Percentiles rank a stretch among this genome's conserved stretches.
These are phyloP conservation scores for Phaedon cochleariae DNA, from an alignment of 2,888 invertebrate species.

Conservation along the genomic window DNA sequence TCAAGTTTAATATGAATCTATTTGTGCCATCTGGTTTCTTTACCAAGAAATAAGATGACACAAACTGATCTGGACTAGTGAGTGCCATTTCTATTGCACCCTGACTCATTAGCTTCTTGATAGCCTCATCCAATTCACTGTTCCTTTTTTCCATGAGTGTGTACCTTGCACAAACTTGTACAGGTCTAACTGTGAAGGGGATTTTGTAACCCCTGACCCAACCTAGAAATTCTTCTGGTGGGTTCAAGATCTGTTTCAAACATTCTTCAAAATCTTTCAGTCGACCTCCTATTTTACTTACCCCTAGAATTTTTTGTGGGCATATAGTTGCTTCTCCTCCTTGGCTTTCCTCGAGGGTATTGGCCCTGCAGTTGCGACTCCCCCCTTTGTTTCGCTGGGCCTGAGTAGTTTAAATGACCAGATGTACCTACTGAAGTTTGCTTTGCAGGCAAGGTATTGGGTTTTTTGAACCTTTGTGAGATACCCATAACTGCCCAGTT, in stretches of 20 bases:
- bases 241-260: slow-evolving; percentile 12
- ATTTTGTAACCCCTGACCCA: slow-evolving; percentile 23
- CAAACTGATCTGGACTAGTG: slow-evolving; percentile 28
- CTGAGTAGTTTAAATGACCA: neutral
- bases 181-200: neutral
- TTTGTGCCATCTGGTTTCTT: slow-evolving; percentile 35
- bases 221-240: slow-evolving; percentile 3
- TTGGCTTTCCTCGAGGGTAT: slow-evolving; percentile 5
- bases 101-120: neutral
- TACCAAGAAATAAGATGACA: slow-evolving; percentile 40
- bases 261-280: neutral
- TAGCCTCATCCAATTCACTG: neutral
- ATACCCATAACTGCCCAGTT: neutral
- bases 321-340: neutral
- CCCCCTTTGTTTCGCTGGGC: neutral
- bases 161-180: neutral
- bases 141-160: neutral
- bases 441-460: neutral
- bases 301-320: neutral
- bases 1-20: slow-evolving; percentile 43
- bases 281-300: neutral
- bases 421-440: neutral
- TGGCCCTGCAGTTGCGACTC: slow-evolving; percentile 15
- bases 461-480: neutral
- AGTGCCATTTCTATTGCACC: slow-evolving; percentile 10